Evolutionary conservation across 2,113 vertebrate genomes (phyloP).

Genomic region (Sula dactylatra): DNA sequence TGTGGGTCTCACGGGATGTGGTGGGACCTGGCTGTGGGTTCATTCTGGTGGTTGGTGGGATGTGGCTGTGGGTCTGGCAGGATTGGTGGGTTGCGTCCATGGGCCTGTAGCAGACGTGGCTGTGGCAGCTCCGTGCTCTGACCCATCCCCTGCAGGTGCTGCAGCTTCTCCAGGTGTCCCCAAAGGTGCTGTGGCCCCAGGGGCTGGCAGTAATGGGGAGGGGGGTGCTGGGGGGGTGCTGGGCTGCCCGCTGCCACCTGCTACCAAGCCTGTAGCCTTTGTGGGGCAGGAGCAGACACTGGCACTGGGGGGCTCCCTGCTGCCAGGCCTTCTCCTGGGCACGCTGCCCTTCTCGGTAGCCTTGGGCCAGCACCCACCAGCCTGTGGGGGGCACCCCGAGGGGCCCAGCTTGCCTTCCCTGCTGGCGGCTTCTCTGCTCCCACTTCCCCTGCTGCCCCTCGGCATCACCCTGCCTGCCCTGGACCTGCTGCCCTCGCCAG

Average conservation of each 20-base stretch:
- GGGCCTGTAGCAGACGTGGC: background rate
- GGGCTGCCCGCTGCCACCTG: slow-evolving; percentile 48
- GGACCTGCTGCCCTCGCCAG: slow-evolving; percentile 77
- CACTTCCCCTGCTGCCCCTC: slow-evolving; percentile 73
- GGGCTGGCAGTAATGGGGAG: background rate
- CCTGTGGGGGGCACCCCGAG: slow-evolving; percentile 41
- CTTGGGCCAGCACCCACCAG: slow-evolving; percentile 68
- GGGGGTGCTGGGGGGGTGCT: background rate
- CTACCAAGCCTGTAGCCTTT: slow-evolving; percentile 81
- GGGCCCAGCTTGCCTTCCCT: slow-evolving; percentile 71
- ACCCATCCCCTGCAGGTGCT: slow-evolving; percentile 55
- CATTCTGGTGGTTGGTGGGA: no score
- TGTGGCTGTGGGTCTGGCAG: background rate
- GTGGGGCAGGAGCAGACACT: slow-evolving; percentile 82
- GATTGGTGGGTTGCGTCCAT: no score
- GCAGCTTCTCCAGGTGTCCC: slow-evolving; percentile 51
- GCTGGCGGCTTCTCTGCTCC: slow-evolving; percentile 77
- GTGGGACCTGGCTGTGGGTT: background rate
- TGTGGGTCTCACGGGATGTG: background rate
- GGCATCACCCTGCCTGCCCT: slow-evolving; percentile 68
- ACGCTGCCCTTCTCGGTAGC: slow-evolving; percentile 77
- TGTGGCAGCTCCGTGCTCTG: background rate
- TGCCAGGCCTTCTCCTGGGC: slow-evolving; percentile 73
- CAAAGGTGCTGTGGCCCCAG: slow-evolving; percentile 25
- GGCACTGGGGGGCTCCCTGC: slow-evolving; percentile 76